Base-by-base conservation (phyloP, 2,797 vertebrate species). In the Remorina albescens region DNA sequence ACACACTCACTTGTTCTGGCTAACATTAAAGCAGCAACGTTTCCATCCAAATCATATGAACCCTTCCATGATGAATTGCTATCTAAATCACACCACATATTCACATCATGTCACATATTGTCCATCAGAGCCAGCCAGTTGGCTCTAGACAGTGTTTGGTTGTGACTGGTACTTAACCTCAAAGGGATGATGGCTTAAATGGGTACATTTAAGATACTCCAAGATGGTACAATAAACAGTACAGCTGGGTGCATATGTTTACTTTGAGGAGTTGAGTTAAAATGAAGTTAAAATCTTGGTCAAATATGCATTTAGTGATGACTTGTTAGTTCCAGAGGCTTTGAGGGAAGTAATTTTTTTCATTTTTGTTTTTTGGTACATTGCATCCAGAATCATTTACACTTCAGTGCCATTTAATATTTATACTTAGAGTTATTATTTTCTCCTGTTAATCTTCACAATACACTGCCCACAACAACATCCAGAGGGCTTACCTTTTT, bases 401-500 rank as follows among this genome's bases (percentile, higher is more conserved):
- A 47, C 8, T 39, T 58, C 19, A 53, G 8, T 2, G 26, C 32
- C 44, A 11, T 6, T 15, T 42, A 13, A n/a, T n/a, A n/a, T n/a
- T n/a, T n/a, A n/a, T n/a, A n/a, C n/a, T n/a, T n/a, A n/a, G n/a
- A n/a, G n/a, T n/a, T n/a, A n/a, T n/a, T n/a, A n/a, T n/a, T n/a
- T n/a, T 23, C 3, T 47, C 46, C 9, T 41, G 0, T 63, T 32
- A 13, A 1, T 23, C 23, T 21, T 57, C 1, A 32, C 8, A 12
- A 42, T 19, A 42, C 19, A 18, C 16, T 8, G 13, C n/a, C n/a
- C n/a, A n/a, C n/a, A n/a, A n/a, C n/a, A n/a, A n/a, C 5, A 21
- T 59, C 15, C 12, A 60, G 8, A 9, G 5, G 23, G 0, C 65
- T 16, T 81, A 92, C 92, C 91, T 87, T 89, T 39, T 86, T 83